phyloP scores from a whole-genome alignment of 2,113 vertebrate species.

The Gopherus flavomarginatus region DNA sequence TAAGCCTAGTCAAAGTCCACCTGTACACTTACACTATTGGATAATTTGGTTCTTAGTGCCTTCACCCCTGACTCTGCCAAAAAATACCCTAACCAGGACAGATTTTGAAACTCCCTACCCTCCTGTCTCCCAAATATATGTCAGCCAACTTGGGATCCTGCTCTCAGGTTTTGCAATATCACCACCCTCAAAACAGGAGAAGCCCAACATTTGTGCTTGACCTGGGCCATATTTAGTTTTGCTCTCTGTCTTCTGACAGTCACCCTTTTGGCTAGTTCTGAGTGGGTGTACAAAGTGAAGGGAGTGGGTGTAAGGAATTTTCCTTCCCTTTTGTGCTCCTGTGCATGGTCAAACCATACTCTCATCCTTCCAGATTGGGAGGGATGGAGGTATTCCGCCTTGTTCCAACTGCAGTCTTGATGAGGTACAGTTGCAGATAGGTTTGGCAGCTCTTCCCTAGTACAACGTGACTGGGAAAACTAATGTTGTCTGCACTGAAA shows the following conservation, averaged over 20 bases:
- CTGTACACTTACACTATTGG: background rate
- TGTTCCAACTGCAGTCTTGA: constrained; percentile 2
- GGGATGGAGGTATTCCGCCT: background rate
- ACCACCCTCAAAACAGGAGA: background rate
- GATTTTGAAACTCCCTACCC: background rate
- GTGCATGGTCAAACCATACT: background rate
- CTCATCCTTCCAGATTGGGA: background rate
- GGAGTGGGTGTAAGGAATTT: background rate
- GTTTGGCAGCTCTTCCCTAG: constrained; percentile 3
- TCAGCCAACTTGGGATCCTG: background rate
- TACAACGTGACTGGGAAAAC: background rate
- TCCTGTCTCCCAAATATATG: background rate
- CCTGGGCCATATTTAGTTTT: background rate
- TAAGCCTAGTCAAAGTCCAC: background rate
- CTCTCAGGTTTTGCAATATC: background rate
- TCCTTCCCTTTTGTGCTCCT: background rate
- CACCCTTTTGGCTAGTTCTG: background rate
- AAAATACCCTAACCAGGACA: background rate
- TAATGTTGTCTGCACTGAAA: background rate
- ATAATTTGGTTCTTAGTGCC: background rate
- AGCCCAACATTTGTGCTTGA: background rate
- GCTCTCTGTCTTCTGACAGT: background rate
- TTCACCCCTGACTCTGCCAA: background rate
- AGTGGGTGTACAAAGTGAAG: background rate
- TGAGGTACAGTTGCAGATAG: background rate